Evolutionary conservation across 2,113 vertebrate genomes (phyloP).

Genomic region (Campylomormyrus numenius): DNA sequence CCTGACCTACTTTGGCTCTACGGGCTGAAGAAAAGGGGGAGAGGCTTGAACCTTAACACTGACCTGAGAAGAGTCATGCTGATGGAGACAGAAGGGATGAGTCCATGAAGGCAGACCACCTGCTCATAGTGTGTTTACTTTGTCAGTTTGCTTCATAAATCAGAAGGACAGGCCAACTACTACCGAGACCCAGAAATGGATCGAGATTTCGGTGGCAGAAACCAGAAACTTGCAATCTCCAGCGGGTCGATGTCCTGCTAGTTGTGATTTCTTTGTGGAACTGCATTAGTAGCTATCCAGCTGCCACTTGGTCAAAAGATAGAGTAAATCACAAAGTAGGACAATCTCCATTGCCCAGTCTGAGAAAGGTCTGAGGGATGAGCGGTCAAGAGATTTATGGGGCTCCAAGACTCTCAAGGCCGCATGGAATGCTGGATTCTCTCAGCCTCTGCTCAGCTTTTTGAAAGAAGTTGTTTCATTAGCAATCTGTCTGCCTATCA

Average conservation of each 20-base stretch:
- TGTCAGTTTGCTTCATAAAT: neutral
- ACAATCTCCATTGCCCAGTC: neutral
- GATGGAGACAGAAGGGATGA: neutral
- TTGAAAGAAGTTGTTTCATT: neutral
- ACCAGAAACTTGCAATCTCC: neutral
- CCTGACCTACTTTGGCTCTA: conserved; percentile 43
- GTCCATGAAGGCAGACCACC: neutral
- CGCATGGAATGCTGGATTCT: neutral
- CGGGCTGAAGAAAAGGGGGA: neutral
- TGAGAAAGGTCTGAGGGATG: neutral
- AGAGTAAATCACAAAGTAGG: neutral
- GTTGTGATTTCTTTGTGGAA: neutral
- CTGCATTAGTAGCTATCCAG: neutral
- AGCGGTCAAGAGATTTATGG: neutral
- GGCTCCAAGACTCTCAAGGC: neutral
- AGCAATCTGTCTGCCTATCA: neutral
- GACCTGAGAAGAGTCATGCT: neutral
- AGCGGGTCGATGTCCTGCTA: neutral
- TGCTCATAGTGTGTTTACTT: neutral
- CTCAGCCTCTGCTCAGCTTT: neutral
- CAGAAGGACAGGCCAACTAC: neutral
- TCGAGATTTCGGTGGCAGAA: neutral
- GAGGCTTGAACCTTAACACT: neutral
- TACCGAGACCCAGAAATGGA: neutral
- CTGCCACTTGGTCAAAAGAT: neutral